Conservation (phyloP, 2,888 invertebrate genomes). For the Icerya purchasi region DNA sequence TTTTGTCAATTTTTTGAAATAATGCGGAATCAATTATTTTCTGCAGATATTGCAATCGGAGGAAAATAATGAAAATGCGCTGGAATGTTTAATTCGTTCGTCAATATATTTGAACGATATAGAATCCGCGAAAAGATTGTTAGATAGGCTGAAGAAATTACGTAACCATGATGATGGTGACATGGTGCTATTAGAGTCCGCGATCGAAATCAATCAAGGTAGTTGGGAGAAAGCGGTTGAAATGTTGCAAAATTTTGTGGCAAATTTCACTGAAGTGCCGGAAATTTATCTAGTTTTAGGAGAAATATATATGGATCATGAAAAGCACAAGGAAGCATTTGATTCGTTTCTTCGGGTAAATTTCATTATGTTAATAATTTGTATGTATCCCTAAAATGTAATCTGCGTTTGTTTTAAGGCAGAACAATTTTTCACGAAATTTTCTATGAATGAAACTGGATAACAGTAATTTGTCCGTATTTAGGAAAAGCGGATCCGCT, state of each 20-base stretch:
- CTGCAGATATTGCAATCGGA: slow-evolving; percentile 1
- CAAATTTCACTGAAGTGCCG: neutral
- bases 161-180: neutral
- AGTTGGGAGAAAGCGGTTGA: neutral
- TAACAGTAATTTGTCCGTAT: too few species aligned
- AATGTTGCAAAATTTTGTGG: neutral
- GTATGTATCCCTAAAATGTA: too few species aligned
- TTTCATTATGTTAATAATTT: neutral
- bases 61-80: neutral
- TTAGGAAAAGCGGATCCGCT: too few species aligned
- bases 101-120: neutral
- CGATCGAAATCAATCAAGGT: neutral
- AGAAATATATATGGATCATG: slow-evolving; percentile 2
- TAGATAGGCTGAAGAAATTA: neutral
- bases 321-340: slow-evolving; percentile 3
- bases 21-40: too few species aligned
- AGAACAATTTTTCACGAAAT: too few species aligned
- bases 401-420: neutral
- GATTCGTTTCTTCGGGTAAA: slow-evolving; percentile 6
- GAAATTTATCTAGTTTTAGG: slow-evolving; percentile 6
- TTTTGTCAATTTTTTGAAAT: too few species aligned
- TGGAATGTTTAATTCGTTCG: slow-evolving; percentile 1
- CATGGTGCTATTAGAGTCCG: neutral
- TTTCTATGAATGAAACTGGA: too few species aligned
- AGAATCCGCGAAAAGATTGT: neutral